Evolutionary conservation across 2,888 invertebrate species (phyloP).

Genomic region (Stegana nigrithorax): DNA sequence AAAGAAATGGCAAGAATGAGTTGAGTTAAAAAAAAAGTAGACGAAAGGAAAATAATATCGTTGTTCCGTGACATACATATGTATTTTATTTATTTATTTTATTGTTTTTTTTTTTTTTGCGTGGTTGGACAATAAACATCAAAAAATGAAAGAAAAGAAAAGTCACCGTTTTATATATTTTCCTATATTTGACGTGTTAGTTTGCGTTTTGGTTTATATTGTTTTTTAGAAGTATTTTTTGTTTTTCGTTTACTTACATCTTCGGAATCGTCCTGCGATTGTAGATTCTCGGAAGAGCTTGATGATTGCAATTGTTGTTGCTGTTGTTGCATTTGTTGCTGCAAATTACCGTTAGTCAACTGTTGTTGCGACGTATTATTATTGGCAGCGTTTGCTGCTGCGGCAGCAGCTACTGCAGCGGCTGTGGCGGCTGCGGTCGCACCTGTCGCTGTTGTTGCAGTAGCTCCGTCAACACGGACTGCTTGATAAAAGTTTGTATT

Average conservation of each 20-base stretch:
- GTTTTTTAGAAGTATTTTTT: no score
- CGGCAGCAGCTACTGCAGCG: constrained; percentile 46
- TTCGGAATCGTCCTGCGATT: constrained; percentile 66
- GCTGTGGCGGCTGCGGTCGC: constrained; percentile 50
- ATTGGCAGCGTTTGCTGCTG: constrained; percentile 40
- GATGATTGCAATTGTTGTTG: constrained; percentile 62
- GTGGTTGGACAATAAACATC: no score
- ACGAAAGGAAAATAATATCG: no score
- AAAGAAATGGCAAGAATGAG: no score
- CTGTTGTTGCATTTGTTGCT: constrained; percentile 53
- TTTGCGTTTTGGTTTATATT: no score
- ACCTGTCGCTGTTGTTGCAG: constrained; percentile 47
- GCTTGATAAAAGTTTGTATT: constrained; percentile 67
- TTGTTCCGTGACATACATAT: no score
- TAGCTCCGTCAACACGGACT: constrained; percentile 50
- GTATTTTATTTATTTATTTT: no score
- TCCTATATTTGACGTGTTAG: no score
- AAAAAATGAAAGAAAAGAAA: no score
- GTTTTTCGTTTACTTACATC: constrained; percentile 52
- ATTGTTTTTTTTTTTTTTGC: no score
- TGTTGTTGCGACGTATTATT: constrained; percentile 33
- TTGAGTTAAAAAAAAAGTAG: no score
- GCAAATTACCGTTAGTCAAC: constrained; percentile 47
- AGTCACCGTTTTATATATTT: no score
- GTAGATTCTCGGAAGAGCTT: constrained; percentile 65